Evolutionary conservation across 2,888 invertebrate species (phyloP), one percentile per base, ranked within the genome.

Genomic region (Tholera decimalis): DNA sequence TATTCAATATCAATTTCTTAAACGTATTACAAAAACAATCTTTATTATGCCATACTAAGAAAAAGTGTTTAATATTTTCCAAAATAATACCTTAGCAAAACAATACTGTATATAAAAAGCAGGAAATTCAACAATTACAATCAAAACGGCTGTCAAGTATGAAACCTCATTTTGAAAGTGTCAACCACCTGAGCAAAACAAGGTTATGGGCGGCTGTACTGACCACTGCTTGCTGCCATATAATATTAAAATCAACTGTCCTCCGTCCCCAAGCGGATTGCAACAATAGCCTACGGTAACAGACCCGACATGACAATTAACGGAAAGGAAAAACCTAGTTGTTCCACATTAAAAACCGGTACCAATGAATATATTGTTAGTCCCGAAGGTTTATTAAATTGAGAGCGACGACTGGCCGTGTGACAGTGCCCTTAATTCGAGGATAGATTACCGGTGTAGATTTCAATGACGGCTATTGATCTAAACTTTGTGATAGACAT

Each of bases 311-410:
- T 85, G 82, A 84, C 87, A 89, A 91, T 92, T 92, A 91, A 82
- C 80, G 70, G 88, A 91, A 90, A 91, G 89, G 89, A 88, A 90
- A 87, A 88, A 86, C 82, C 82, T 84, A 82, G 78, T 83, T 82
- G 77, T 77, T 70, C 64, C 72, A 77, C 76, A 76, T 80, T 63
- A 70, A 75, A 83, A 81, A 81, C 80, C 76, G 81, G 84, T 80
- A 46, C 44, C 77, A 76, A 80, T 83, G 76, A 74, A 78, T 57
- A 55, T 64, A 71, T 71, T 73, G 63, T 74, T 70, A 55, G 58
- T 72, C 69, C 61, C 58, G 71, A 74, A 80, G 83, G 79, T 73
- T 81, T 63, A 57, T 41, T 62, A 58, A 41, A 73, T 77, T 66
- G 66, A 66, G 73, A 30, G 18, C 60, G 28, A 43, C 39, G 57